Evolutionary conservation across 2,113 vertebrate species (phyloP).

Genomic region (Aldabrachelys gigantea): DNA sequence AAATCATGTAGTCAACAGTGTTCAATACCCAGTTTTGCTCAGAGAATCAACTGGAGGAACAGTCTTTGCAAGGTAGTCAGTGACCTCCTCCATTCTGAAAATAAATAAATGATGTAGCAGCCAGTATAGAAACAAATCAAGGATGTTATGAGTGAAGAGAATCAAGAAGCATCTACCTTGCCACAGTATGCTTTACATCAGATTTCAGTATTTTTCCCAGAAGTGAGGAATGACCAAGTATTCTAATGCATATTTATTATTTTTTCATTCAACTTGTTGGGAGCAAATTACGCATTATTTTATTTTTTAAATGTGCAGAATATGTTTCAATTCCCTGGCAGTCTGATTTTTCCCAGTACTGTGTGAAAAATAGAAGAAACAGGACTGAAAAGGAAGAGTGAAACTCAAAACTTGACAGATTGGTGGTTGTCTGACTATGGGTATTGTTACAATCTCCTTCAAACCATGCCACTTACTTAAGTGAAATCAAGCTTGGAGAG

Average conservation of each 20-base stretch:
- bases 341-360: neutral
- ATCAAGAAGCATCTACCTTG: neutral
- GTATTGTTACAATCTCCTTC: neutral
- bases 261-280: neutral
- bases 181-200: neutral
- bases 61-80: neutral
- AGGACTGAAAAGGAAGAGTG: neutral
- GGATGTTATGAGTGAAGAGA: neutral
- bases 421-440: too few species aligned
- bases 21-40: neutral
- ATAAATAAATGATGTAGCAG: neutral
- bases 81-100: neutral
- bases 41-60: too few species aligned
- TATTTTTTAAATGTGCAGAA: neutral
- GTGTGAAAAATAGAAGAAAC: neutral
- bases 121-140: neutral
- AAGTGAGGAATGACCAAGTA: neutral
- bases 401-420: too few species aligned
- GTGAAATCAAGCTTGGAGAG: neutral
- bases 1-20: neutral
- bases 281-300: neutral
- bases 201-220: neutral
- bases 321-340: neutral
- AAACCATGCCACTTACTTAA: neutral
- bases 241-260: accelerated